Conservation (phyloP, 2,888 invertebrate genomes). For the Polymixis lichenea region DNA sequence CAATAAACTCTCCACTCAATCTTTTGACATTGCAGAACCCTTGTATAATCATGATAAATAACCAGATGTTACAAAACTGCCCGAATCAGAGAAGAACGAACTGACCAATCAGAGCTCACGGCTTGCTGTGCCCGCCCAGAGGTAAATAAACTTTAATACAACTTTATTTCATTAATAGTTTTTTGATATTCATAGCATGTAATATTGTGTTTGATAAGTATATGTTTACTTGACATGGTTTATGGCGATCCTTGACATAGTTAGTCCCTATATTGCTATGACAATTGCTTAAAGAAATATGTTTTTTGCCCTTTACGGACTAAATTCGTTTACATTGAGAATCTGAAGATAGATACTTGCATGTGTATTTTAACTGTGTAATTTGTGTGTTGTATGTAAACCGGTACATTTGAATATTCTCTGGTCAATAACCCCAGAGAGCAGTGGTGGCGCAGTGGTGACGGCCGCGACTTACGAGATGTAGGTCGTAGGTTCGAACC, state of each 20-base stretch:
- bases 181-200: constrained; percentile 55
- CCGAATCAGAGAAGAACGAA: background rate
- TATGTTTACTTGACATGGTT: constrained; percentile 62
- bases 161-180: constrained; percentile 63
- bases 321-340: background rate
- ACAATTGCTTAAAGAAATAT: constrained; percentile 10
- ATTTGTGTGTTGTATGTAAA: background rate
- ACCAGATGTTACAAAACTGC: constrained; percentile 69
- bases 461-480: no score
- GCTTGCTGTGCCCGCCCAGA: constrained; percentile 67
- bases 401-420: background rate
- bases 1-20: constrained; percentile 20
- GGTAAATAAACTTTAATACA: constrained; percentile 70
- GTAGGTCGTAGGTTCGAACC: no score
- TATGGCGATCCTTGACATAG: constrained; percentile 53
- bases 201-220: constrained; percentile 55
- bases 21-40: constrained; percentile 22
- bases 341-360: background rate
- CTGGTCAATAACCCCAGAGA: background rate
- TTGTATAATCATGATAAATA: constrained; percentile 31
- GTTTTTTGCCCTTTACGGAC: background rate
- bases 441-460: no score
- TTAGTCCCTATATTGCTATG: constrained; percentile 24
- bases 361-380: background rate
- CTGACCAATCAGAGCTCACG: constrained; percentile 67